Evolutionary conservation across 2,888 invertebrate genomes (phyloP), one percentile per base, ranked within the genome.

Genomic region (Dexiosoma caninum): DNA sequence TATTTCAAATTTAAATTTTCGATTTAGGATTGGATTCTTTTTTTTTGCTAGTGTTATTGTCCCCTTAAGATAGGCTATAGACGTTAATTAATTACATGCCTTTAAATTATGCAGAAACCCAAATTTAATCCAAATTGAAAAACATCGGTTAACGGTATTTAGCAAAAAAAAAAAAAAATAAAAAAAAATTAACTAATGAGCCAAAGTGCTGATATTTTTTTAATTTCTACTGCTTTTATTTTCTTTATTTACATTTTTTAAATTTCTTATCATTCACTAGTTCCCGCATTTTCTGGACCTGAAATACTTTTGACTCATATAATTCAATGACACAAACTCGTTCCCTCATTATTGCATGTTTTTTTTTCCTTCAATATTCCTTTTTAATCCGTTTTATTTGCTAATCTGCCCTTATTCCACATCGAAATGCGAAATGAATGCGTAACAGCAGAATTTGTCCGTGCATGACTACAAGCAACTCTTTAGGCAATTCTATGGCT

Each of bases 401-500:
- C 30, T 44, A 32, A 21, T 23, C 14, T 30, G 23, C 49, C 14
- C 9, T 23, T 23, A 14, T 21, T 8, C 16, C 5, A 37, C 32
- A 35, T 32, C 55, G 21, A 1, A 12, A 12, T n/a, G 19, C 5
- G 8, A 9, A 30, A 30, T 46, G 46, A 9, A 27, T 30, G 37
- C 16, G 12, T 40, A 40, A 70, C 35, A 19, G 16, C 35, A 19
- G 16, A 7, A 70, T 59, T 49, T 74, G 5, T 1, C 14, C 27
- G 10, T 6, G 7, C 12, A 44, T 42, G 53, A 37, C 64, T 44
- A 64, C 57, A n/a, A n/a, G n/a, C n/a, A 60, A 35, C 23, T 27
- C 62, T 64, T 55, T 46, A 55, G 72, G 72, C 72, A 44, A 62
- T 62, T 72, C 42, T 23, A 37, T 62, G 35, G 42, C n/a, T 32